Evolutionary conservation across 2,797 vertebrate genomes (phyloP).

Genomic region (Pempheris klunzingeri): DNA sequence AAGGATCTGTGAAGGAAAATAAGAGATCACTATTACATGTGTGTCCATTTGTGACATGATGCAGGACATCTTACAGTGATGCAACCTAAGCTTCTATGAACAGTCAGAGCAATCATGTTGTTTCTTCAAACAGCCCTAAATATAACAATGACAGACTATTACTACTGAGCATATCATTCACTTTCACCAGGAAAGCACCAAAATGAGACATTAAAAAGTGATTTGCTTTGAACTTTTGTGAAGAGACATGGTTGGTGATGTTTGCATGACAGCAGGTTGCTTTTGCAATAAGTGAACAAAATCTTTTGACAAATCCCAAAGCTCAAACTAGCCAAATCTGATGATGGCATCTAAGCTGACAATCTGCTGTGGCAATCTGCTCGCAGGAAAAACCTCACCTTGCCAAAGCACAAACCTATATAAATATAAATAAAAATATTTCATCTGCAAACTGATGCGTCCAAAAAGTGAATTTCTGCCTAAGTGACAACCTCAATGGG

Average conservation of each 20-base stretch:
- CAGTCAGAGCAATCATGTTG: conserved; percentile 15
- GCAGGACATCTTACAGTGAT: conserved; percentile 25
- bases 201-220: conserved; percentile 1
- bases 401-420: conserved; percentile 42
- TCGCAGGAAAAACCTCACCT: conserved; percentile 50
- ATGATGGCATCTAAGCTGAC: conserved; percentile 69
- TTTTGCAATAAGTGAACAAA: conserved; percentile 73
- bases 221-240: conserved; percentile 10
- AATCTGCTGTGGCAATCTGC: conserved; percentile 82
- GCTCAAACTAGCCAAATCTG: conserved; percentile 70
- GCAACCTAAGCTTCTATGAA: conserved; percentile 1
- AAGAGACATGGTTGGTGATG: not conserved
- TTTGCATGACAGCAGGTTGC: conserved; percentile 49
- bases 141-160: conserved; percentile 11
- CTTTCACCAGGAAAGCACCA: conserved; percentile 17
- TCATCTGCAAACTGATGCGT: conserved; percentile 11
- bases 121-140: conserved; percentile 5
- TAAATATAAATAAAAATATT: not conserved
- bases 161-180: not conserved
- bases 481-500: not conserved
- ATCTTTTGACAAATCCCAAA: conserved; percentile 77
- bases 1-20: conserved; percentile 58
- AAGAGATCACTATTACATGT: conserved; percentile 25
- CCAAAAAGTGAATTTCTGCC: not conserved
- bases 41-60: conserved; percentile 27